Percentiles rank a stretch among this genome's conserved stretches.
phyloP scores from a whole-genome alignment of 2,888 invertebrate genomes.

The Tillus elongatus region DNA sequence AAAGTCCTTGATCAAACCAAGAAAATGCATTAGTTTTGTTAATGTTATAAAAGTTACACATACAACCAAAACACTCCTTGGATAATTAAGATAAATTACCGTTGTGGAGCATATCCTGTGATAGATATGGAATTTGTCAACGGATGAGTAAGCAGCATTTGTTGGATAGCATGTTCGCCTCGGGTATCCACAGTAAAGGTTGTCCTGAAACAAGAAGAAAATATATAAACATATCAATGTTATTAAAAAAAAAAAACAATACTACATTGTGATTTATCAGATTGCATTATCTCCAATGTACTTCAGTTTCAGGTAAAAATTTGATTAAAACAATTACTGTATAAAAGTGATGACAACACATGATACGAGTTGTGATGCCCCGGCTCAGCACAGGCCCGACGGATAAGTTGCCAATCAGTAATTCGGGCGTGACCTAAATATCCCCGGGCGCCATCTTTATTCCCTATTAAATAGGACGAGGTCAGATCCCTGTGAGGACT shows the following conservation, averaged over 20 bases:
- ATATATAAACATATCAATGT: slow-evolving; percentile 6
- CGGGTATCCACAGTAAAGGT: slow-evolving; percentile 57
- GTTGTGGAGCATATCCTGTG: slow-evolving; percentile 8
- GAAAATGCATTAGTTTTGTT: neutral
- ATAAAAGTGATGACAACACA: slow-evolving; percentile 6
- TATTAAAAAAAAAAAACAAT: slow-evolving; percentile 4
- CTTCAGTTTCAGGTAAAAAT: neutral
- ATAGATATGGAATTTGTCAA: slow-evolving; percentile 28
- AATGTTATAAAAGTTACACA: neutral
- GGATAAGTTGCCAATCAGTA: no score
- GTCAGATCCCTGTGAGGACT: no score
- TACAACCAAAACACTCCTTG: no score
- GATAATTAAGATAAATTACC: neutral
- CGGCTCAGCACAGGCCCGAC: no score
- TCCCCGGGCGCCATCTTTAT: no score
- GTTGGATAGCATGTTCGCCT: slow-evolving; percentile 52
- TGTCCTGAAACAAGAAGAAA: slow-evolving; percentile 48
- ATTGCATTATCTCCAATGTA: neutral
- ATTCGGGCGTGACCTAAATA: no score
- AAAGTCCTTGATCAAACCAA: no score
- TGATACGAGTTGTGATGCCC: no score
- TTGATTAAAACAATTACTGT: neutral
- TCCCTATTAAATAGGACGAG: no score
- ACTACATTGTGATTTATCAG: neutral
- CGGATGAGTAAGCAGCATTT: slow-evolving; percentile 45